Conservation (phyloP, 37 sponge, comb jelly and placozoan species). For the Diacarnus erythraeanus region DNA sequence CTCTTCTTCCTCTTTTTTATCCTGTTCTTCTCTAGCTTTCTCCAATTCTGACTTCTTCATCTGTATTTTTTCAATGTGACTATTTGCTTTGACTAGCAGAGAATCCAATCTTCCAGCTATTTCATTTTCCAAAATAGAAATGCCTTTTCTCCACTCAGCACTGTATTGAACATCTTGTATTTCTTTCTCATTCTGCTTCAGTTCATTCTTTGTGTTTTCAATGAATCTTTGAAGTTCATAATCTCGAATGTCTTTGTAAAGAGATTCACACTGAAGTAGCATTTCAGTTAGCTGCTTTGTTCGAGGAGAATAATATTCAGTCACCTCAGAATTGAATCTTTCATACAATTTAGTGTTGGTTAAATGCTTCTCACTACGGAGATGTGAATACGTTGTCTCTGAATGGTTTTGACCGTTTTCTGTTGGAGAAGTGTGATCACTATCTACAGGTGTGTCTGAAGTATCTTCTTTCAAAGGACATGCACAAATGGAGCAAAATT, state of each 20-base stretch:
- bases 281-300: neutral
- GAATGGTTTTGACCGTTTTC: neutral
- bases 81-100: neutral
- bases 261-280: too few relatives aligned
- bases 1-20: neutral
- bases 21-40: neutral
- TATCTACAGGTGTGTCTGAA: too few relatives aligned
- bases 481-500: too few relatives aligned
- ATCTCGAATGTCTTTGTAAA: neutral
- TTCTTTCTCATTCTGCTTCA: constrained; percentile 9
- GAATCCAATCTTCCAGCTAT: constrained; percentile 2
- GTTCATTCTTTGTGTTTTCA: neutral
- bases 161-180: neutral
- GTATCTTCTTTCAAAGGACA: too few relatives aligned
- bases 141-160: constrained; percentile 16
- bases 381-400: neutral
- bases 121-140: neutral
- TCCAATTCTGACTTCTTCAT: neutral
- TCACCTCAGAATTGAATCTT: neutral
- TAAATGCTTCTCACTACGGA: neutral
- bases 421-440: neutral
- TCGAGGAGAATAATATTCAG: neutral
- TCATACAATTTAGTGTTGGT: neutral
- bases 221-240: neutral
- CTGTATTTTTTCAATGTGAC: neutral